phyloP scores from a whole-genome alignment of 1,140 invertebrate species.

The Pogonognathellus flavescens region DNA sequence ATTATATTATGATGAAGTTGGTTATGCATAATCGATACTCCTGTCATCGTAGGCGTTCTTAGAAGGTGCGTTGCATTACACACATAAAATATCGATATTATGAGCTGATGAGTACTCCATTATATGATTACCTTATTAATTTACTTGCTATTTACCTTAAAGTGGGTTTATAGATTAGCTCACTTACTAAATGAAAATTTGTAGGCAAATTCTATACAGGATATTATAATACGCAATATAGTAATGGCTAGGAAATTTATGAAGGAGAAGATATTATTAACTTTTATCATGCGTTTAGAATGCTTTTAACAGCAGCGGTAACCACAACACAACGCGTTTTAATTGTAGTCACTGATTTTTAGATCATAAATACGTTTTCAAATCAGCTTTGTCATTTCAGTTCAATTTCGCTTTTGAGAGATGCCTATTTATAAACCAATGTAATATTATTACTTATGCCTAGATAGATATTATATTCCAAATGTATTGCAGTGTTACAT shows the following conservation, averaged over 20 bases:
- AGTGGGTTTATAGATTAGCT: neutral
- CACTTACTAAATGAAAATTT: neutral
- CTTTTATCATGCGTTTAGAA: neutral
- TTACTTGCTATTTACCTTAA: neutral
- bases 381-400: constrained; percentile 1
- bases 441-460: too few relatives aligned
- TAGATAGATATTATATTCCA: too few relatives aligned
- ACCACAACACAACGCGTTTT: neutral
- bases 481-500: too few relatives aligned
- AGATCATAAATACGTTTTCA: neutral
- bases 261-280: neutral
- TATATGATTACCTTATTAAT: neutral
- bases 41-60: neutral
- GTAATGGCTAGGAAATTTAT: neutral
- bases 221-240: neutral
- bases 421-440: too few relatives aligned
- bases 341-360: neutral
- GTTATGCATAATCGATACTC: too few relatives aligned
- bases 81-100: neutral
- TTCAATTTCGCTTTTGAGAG: neutral
- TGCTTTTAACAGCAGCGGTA: neutral
- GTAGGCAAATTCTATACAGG: neutral
- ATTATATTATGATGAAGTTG: too few relatives aligned
- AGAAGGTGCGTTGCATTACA: neutral
- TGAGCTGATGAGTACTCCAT: neutral